phyloP scores from a whole-genome alignment of 2,888 invertebrate genomes.

The Empis stercorea region DNA sequence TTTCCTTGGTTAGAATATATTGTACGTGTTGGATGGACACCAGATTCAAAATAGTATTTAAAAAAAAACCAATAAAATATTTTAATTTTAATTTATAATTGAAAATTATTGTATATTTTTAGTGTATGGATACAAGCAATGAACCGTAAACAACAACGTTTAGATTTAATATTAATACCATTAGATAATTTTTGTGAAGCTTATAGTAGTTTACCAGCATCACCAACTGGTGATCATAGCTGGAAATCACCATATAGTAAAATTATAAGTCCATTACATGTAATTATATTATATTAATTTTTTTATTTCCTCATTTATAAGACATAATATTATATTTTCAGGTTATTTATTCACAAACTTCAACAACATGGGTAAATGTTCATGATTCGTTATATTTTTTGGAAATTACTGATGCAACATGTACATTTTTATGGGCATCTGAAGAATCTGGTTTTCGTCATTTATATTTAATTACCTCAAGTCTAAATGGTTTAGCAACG shows the following conservation, averaged over 20 bases:
- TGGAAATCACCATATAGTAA: conserved; percentile 34
- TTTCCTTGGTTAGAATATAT: conserved; percentile 95
- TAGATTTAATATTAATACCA: conserved; percentile 74
- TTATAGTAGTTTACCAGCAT: conserved; percentile 35
- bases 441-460: conserved; percentile 86
- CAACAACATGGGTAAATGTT: conserved; percentile 87
- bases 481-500: conserved; percentile 31
- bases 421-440: conserved; percentile 80
- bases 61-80: background rate
- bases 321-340: conserved; percentile 11
- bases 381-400: conserved; percentile 82
- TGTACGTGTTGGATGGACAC: conserved; percentile 90
- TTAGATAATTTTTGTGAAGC: conserved; percentile 55
- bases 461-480: conserved; percentile 65
- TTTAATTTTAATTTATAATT: background rate
- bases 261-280: conserved; percentile 31
- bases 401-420: conserved; percentile 33
- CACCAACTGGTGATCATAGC: conserved; percentile 34
- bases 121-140: conserved; percentile 89
- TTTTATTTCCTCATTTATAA: background rate
- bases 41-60: conserved; percentile 75
- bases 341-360: conserved; percentile 37
- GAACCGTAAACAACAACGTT: conserved; percentile 71
- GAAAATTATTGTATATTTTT: conserved; percentile 18
- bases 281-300: conserved; percentile 6